phyloP scores from a whole-genome alignment of 53 echinoderm and acorn worm species.

The Mesocentrotus franciscanus region DNA sequence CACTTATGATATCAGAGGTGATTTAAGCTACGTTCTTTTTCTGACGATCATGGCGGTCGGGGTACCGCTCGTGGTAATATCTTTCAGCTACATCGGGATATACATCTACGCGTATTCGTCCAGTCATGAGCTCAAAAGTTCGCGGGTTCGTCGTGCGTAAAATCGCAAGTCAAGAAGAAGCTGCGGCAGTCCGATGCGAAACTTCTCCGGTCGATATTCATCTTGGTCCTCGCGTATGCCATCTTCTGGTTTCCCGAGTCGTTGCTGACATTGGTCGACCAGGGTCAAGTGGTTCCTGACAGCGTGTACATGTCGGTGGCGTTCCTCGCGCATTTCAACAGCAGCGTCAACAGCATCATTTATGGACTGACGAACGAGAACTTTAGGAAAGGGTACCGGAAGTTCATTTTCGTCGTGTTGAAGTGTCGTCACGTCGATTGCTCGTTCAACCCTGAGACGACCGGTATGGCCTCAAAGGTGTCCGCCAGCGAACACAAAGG shows the following conservation, averaged over 20 bases:
- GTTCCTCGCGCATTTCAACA: conserved; percentile 49
- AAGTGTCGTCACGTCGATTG: conserved; percentile 1
- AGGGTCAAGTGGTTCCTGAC: not conserved
- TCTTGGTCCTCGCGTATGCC: conserved; percentile 14
- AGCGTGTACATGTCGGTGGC: conserved; percentile 57
- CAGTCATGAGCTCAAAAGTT: conserved; percentile 36
- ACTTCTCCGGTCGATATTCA: conserved; percentile 50
- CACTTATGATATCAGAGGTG: conserved; percentile 26
- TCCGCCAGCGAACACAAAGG: not conserved
- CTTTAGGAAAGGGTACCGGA: conserved; percentile 57
- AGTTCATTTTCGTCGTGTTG: conserved; percentile 17
- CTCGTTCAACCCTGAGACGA: conserved; percentile 28
- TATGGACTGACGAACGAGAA: conserved; percentile 57
- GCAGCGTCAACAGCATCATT: conserved; percentile 58
- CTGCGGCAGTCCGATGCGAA: conserved; percentile 24
- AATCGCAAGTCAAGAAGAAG: not conserved
- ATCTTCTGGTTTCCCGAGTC: conserved; percentile 52
- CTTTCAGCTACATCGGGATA: conserved; percentile 45
- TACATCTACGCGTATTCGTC: conserved; percentile 38
- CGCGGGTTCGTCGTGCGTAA: not conserved
- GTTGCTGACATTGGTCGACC: conserved; percentile 48
- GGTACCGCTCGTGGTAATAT: conserved; percentile 19
- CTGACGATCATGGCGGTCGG: conserved; percentile 22
- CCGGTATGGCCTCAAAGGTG: not conserved
- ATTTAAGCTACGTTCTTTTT: not conserved